Evolutionary conservation across 2,797 vertebrate species (phyloP).

Genomic region (Sarcophilus harrisii): DNA sequence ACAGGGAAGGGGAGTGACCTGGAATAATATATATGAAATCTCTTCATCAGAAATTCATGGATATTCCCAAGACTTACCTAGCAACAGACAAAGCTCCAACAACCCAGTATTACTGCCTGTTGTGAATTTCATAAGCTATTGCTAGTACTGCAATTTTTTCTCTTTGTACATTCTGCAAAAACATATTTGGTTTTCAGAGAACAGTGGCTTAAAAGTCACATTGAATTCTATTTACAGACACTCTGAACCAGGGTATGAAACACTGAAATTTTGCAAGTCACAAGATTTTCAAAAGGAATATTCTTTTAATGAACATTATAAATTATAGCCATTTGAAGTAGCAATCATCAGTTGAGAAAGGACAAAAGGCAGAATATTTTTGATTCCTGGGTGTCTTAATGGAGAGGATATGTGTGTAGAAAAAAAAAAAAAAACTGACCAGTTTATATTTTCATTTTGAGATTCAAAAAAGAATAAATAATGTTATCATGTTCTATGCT

Average conservation of each 20-base stretch:
- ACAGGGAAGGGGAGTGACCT: conserved; percentile 47
- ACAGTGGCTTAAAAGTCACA: conserved; percentile 62
- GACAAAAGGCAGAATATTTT: conserved; percentile 29
- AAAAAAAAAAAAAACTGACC: neutral
- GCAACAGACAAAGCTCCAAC: conserved; percentile 63
- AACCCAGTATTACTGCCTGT: conserved; percentile 66
- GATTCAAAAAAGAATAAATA: conserved; percentile 36
- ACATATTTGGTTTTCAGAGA: conserved; percentile 66
- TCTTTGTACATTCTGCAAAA: conserved; percentile 74
- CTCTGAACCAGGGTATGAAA: conserved; percentile 61
- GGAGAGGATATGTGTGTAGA: neutral
- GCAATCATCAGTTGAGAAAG: conserved; percentile 31
- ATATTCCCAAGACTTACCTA: conserved; percentile 69
- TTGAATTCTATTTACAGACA: conserved; percentile 68
- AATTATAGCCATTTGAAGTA: conserved; percentile 54
- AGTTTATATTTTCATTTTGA: conserved; percentile 58
- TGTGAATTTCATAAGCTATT: conserved; percentile 73
- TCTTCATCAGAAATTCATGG: conserved; percentile 65
- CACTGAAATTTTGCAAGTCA: conserved; percentile 66
- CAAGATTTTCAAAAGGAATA: conserved; percentile 45
- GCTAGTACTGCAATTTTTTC: conserved; percentile 69
- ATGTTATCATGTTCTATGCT: neutral
- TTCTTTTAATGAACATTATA: conserved; percentile 38
- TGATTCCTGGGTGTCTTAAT: conserved; percentile 31
- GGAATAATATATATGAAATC: conserved; percentile 67